Percentiles rank a stretch among this genome's conserved stretches.
phyloP scores from a whole-genome alignment of 2,888 invertebrate species.

The Malacosoma neustria region DNA sequence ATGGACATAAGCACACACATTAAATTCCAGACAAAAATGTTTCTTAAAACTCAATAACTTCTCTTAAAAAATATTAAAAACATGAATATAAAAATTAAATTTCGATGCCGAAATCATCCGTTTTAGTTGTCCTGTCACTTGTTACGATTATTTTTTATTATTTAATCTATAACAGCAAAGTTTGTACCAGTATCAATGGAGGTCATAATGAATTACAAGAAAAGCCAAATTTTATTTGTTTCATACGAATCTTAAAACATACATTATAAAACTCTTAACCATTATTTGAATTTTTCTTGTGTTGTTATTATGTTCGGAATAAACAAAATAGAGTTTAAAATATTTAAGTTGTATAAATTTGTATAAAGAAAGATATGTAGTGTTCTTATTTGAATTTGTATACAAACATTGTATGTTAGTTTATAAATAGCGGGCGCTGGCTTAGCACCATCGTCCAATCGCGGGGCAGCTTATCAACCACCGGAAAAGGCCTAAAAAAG shows the following conservation, averaged over 20 bases:
- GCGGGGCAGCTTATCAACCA: too few relatives aligned
- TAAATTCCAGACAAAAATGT: conserved; percentile 4
- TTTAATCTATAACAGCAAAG: too few relatives aligned
- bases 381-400: too few relatives aligned
- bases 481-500: too few relatives aligned
- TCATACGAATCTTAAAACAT: conserved; percentile 5
- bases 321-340: too few relatives aligned
- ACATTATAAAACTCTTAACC: conserved; percentile 6
- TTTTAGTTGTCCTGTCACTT: conserved; percentile 31
- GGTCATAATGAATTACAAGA: too few relatives aligned
- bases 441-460: too few relatives aligned
- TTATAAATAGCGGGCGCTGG: too few relatives aligned
- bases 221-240: neutral
- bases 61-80: conserved; percentile 29
- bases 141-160: conserved; percentile 9
- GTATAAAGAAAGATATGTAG: too few relatives aligned
- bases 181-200: too few relatives aligned
- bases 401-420: too few relatives aligned
- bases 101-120: conserved; percentile 26
- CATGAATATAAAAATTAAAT: conserved; percentile 27
- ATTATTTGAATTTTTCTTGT: too few relatives aligned
- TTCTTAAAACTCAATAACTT: conserved; percentile 14
- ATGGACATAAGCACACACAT: conserved; percentile 12
- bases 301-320: conserved; percentile 5
- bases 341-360: conserved; percentile 19